These are phyloP conservation scores for Hypercompe scribonia DNA, from an alignment of 2,888 invertebrate species.

Conservation along the genomic window DNA sequence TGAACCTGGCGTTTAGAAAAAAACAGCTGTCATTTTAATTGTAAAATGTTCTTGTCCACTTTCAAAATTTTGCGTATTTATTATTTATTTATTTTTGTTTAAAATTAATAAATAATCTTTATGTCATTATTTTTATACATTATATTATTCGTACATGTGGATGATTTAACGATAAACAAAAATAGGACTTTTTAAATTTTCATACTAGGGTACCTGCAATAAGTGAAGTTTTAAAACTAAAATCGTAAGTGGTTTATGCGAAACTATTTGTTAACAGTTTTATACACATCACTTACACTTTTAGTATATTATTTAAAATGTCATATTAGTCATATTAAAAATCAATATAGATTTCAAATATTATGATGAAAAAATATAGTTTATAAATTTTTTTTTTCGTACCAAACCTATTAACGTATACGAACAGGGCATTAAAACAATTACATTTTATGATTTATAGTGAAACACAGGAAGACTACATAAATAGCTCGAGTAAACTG, in stretches of 20 bases:
- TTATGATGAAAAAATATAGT: conserved; percentile 1
- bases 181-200: no score
- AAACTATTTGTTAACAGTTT: no score
- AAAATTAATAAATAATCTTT: background rate
- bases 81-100: background rate
- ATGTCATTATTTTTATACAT: no score
- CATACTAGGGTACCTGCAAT: no score
- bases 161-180: background rate
- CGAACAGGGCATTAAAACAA: conserved; percentile 31
- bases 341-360: no score
- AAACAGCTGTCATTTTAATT: no score
- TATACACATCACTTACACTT: no score
- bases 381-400: conserved; percentile 16
- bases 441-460: conserved; percentile 45
- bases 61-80: background rate
- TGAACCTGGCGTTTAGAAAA: no score
- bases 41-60: background rate
- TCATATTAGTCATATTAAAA: no score
- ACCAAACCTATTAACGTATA: conserved; percentile 32
- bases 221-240: background rate
- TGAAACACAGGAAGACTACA: conserved; percentile 35
- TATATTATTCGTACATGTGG: no score
- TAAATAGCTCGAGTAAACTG: conserved; percentile 49
- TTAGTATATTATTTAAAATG: no score
- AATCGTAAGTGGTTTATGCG: background rate